These are phyloP conservation scores for Sphecodes monilicornis DNA, from an alignment of 2,888 invertebrate species.

Conservation along the genomic window DNA sequence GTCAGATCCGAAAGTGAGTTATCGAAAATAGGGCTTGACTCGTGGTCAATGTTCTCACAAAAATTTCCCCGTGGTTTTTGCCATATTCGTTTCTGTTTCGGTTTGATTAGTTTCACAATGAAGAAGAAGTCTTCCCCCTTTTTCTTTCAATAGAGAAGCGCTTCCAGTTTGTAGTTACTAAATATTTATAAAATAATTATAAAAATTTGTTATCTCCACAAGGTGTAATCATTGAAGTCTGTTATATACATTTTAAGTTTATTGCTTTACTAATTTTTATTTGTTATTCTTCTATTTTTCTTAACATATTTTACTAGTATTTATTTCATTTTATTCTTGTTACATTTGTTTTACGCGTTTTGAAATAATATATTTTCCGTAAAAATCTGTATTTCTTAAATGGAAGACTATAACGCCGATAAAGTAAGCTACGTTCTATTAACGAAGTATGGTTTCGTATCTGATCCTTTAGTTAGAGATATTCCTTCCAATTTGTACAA, in stretches of 20 bases:
- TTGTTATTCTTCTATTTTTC: too few species aligned
- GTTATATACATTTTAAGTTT: too few species aligned
- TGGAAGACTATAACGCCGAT: background rate
- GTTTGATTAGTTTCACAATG: constrained; percentile 2
- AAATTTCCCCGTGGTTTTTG: constrained; percentile 27
- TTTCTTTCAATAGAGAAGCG: background rate
- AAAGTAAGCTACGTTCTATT: background rate
- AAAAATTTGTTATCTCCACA: background rate
- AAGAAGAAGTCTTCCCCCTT: background rate
- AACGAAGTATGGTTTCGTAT: background rate
- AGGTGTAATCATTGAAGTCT: background rate
- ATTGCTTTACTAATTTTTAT: background rate
- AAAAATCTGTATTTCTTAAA: background rate
- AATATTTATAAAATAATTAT: background rate
- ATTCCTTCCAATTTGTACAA: constrained; percentile 1
- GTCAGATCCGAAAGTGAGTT: constrained; percentile 50
- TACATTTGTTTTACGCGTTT: too few species aligned
- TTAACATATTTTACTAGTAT: background rate
- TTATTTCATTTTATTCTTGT: background rate
- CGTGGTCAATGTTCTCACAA: constrained; percentile 23
- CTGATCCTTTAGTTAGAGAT: background rate
- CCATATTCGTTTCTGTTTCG: constrained; percentile 27
- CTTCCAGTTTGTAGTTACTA: background rate
- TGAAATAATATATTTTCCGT: background rate
- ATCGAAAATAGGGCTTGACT: constrained; percentile 46